phyloP scores from a whole-genome alignment of 2,888 invertebrate species.

The Ennomos quercinarius region DNA sequence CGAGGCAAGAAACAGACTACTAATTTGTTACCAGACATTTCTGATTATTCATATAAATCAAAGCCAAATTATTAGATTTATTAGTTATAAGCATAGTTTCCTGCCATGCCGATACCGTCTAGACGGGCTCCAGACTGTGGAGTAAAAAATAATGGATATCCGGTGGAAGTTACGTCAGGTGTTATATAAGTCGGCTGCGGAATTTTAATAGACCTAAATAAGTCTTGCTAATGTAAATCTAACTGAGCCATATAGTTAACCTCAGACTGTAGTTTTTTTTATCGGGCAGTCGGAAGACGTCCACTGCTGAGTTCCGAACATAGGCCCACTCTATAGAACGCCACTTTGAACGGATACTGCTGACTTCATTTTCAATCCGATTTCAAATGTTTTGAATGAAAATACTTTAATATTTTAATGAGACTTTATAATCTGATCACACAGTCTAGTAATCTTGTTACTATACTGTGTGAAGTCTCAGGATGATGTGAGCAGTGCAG shows the following conservation, averaged over 20 bases:
- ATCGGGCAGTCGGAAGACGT: too few relatives aligned
- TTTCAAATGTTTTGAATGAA: too few relatives aligned
- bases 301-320: too few relatives aligned
- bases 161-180: conserved; percentile 14
- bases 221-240: neutral
- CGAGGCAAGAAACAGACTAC: neutral
- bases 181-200: conserved; percentile 8
- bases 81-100: conserved; percentile 27
- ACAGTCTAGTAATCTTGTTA: too few relatives aligned
- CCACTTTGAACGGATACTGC: too few relatives aligned
- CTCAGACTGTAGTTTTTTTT: too few relatives aligned
- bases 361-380: too few relatives aligned
- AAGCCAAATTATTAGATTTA: conserved; percentile 8
- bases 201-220: conserved; percentile 12
- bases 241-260: neutral
- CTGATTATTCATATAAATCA: conserved; percentile 14
- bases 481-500: too few relatives aligned
- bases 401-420: too few relatives aligned
- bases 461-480: too few relatives aligned
- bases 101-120: conserved; percentile 38
- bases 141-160: conserved; percentile 26
- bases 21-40: conserved; percentile 8
- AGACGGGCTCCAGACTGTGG: conserved; percentile 35
- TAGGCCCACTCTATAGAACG: too few relatives aligned
- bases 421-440: too few relatives aligned